Base-by-base conservation (phyloP, 2,797 vertebrate species). In the Mormyrus proboscirostris region DNA sequence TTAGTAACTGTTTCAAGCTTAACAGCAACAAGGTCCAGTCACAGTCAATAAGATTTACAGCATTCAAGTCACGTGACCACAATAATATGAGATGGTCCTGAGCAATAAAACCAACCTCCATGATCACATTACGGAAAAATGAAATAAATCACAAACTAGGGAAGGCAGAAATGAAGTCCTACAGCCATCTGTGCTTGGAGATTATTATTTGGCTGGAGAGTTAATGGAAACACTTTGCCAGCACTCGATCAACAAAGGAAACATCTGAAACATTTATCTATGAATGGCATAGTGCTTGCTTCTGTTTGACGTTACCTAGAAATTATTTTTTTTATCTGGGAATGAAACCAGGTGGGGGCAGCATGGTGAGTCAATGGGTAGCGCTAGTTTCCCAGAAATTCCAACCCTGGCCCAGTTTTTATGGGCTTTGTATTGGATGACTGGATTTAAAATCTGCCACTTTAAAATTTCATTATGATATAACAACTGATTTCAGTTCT, bases 101-200 rank as follows among this genome's bases (percentile, higher is more conserved):
- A 89, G 91, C 93, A 94, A 93, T 94, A 91, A 93, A 94, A 94
- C 92, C 92, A 93, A 93, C 93, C 92, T 87, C 92, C 93, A 93
- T 94, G 94, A 95, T 94, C 91, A 93, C 92, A 91, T 89, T 92
- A 92, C 57, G 91, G 82, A 69, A 90, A 87, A 92, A 93, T 93
- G 93, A 89, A 93, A 95, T 94, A 89, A 93, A 95, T 94, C 93
- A 93, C 89, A 69, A 90, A 90, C 87, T 89, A 92, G 92, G 92
- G 79, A 92, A 93, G 87, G 86, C 90, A 89, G 59, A 88, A 90
- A 89, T 33, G 83, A 92, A 85, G 89, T 79, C 62, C 44, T 89
- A 73, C 51, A 55, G 88, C 62, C 91, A 90, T 89, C 89, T 89
- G 89, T 88, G 90, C 38, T 55, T 76, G 57, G 90, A 89, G 88